Percentiles rank a stretch among this genome's conserved stretches.
Conservation (phyloP, 2,797 vertebrate species). For the Intellagama lesueurii region DNA sequence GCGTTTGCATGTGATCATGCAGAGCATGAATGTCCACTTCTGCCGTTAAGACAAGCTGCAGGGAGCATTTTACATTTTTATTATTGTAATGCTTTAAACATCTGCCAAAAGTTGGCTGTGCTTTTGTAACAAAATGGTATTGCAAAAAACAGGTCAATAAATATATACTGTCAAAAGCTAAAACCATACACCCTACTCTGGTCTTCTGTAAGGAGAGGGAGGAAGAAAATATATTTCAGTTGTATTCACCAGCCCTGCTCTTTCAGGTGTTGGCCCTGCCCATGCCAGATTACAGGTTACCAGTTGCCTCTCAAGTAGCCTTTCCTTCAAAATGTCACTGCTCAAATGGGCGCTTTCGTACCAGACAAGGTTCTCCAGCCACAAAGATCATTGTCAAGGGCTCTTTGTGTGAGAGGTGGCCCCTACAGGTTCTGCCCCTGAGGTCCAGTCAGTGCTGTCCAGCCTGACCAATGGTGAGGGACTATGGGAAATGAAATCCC, state of each 20-base stretch:
- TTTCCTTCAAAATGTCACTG: background rate
- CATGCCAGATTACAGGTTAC: background rate
- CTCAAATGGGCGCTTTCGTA: background rate
- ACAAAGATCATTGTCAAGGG: background rate
- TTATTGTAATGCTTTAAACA: background rate
- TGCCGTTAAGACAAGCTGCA: background rate
- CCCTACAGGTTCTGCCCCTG: background rate
- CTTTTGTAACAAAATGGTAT: background rate
- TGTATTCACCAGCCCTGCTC: background rate
- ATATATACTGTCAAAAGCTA: background rate
- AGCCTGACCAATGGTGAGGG: no score
- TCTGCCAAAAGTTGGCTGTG: background rate
- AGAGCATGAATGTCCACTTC: background rate
- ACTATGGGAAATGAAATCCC: no score
- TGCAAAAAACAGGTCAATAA: background rate
- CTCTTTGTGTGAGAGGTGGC: background rate
- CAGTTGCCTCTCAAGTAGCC: background rate
- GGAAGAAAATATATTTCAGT: background rate
- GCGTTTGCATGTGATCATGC: background rate
- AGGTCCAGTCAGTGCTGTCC: background rate
- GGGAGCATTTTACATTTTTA: background rate
- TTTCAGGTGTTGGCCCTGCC: background rate
- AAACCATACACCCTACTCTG: background rate
- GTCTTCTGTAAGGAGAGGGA: background rate
- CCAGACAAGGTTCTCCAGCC: background rate